Evolutionary conservation across 2,113 vertebrate species (phyloP).

Genomic region (Albula goreensis): DNA sequence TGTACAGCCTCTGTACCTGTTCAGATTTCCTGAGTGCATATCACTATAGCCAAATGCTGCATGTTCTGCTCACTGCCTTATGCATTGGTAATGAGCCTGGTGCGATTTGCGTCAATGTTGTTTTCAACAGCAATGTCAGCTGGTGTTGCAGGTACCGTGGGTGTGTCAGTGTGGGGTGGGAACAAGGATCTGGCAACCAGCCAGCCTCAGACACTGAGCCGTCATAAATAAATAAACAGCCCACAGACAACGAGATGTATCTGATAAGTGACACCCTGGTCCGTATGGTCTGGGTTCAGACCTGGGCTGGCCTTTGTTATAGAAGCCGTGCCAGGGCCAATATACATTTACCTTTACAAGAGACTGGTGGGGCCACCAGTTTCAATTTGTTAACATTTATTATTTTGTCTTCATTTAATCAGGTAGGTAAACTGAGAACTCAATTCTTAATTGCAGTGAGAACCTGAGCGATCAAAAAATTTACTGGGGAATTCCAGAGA

Average conservation of each 20-base stretch:
- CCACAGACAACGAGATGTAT: neutral
- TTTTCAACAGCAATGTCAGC: constrained; percentile 24
- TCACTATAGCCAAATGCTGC: constrained; percentile 12
- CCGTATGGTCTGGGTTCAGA: neutral
- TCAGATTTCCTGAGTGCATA: constrained; percentile 21
- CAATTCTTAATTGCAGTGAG: neutral
- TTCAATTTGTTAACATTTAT: neutral
- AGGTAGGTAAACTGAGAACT: neutral
- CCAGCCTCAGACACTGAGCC: neutral
- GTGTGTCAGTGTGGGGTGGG: neutral
- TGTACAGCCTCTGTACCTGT: neutral
- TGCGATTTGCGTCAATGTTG: neutral
- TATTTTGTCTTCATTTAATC: neutral
- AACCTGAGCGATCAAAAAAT: no score
- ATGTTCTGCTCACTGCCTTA: neutral
- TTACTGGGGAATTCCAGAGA: no score
- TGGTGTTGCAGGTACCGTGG: constrained; percentile 3
- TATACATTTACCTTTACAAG: neutral
- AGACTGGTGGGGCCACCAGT: neutral
- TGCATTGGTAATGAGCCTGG: constrained; percentile 18
- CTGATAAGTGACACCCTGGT: neutral
- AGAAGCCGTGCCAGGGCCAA: neutral
- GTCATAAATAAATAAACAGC: constrained; percentile 1
- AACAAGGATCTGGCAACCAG: neutral
- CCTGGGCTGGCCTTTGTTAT: neutral